A percentile compares a stretch with the other conserved stretches of the same genome.
phyloP scores from a whole-genome alignment of 2,888 invertebrate species.

The Carabus problematicus region DNA sequence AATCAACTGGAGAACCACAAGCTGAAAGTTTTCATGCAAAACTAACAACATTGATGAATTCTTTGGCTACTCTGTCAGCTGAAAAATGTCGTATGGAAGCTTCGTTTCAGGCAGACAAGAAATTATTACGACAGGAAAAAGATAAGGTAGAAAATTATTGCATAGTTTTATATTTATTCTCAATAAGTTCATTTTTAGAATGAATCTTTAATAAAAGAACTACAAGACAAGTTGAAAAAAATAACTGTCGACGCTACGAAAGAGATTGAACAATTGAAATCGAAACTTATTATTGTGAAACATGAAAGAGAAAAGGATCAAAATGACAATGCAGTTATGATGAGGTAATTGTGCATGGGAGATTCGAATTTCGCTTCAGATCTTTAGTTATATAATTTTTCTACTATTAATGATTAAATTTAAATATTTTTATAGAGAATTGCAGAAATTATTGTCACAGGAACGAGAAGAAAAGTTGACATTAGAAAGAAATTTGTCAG shows the following conservation, averaged over 20 bases:
- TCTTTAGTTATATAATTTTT: slow-evolving; percentile 24
- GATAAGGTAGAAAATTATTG: slow-evolving; percentile 50
- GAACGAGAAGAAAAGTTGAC: slow-evolving; percentile 79
- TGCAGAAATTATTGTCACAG: slow-evolving; percentile 77
- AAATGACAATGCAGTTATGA: slow-evolving; percentile 76
- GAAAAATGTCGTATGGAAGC: slow-evolving; percentile 88
- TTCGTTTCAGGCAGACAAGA: slow-evolving; percentile 78
- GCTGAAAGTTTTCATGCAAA: slow-evolving; percentile 54
- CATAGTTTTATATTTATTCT: too few species aligned
- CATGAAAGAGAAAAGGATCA: slow-evolving; percentile 84
- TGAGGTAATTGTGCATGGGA: slow-evolving; percentile 63
- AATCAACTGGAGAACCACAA: slow-evolving; percentile 41
- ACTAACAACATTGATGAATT: slow-evolving; percentile 71
- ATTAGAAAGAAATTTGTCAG: slow-evolving; percentile 65
- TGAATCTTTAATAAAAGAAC: slow-evolving; percentile 65
- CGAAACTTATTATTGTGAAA: slow-evolving; percentile 77
- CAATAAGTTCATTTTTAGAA: slow-evolving; percentile 59
- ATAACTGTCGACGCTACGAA: slow-evolving; percentile 64
- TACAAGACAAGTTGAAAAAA: slow-evolving; percentile 67
- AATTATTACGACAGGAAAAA: slow-evolving; percentile 65
- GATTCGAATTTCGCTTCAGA: neutral
- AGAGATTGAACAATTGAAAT: slow-evolving; percentile 73
- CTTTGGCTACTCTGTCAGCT: slow-evolving; percentile 78
- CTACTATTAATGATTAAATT: too few species aligned
- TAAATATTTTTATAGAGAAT: slow-evolving; percentile 67